Evolutionary conservation across 2,113 vertebrate genomes (phyloP).

Genomic region (Rhadina sibilatrix): DNA sequence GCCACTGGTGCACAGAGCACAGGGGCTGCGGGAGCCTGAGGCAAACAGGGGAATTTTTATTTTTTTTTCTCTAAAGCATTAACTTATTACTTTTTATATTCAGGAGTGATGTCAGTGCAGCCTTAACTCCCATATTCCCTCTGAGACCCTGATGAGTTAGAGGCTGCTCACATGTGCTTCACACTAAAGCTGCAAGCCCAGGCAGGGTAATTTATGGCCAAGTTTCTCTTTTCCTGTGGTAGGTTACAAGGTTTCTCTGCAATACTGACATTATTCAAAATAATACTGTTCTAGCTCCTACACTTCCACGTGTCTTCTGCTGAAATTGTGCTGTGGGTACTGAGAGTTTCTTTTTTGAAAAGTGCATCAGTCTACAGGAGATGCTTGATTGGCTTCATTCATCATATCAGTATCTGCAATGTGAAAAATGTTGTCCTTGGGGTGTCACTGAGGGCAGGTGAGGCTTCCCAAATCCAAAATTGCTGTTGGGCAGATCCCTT

Average conservation of each 20-base stretch:
- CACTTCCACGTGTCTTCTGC: accelerated
- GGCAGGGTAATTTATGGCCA: constrained; percentile 20
- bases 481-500: background rate
- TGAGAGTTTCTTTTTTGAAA: background rate
- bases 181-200: constrained; percentile 25
- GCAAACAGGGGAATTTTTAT: background rate
- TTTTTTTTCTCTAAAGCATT: background rate
- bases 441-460: background rate
- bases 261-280: background rate
- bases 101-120: background rate
- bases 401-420: background rate
- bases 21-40: background rate
- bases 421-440: background rate
- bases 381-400: background rate
- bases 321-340: background rate
- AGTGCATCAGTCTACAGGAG: background rate
- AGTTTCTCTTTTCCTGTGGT: constrained; percentile 43
- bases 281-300: background rate
- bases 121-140: background rate
- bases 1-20: background rate
- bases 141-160: background rate
- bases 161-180: background rate
- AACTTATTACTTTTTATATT: background rate
- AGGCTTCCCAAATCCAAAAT: background rate
- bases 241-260: background rate